Evolutionary conservation across 2,113 vertebrate species (phyloP).

Genomic region (Daphoenositta chrysoptera): DNA sequence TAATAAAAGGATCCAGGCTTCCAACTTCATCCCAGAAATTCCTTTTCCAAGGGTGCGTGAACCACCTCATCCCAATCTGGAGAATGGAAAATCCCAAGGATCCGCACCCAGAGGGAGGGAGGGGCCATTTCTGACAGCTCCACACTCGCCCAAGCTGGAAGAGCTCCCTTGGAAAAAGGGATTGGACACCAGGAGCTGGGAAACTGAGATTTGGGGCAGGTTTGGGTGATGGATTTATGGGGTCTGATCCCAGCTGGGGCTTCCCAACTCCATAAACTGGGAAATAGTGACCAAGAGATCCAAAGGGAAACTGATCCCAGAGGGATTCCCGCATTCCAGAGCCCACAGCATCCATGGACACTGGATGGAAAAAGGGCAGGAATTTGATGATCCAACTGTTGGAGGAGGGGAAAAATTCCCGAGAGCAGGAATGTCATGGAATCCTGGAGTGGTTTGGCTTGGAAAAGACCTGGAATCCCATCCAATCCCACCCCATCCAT

Average conservation of each 20-base stretch:
- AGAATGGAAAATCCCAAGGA: neutral
- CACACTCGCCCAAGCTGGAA: neutral
- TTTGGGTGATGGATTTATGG: neutral
- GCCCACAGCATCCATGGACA: fast-evolving
- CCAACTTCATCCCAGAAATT: neutral
- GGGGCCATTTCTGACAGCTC: neutral
- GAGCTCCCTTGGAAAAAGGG: neutral
- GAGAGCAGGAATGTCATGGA: neutral
- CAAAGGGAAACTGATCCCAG: neutral
- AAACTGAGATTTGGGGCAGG: neutral
- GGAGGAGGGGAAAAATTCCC: neutral
- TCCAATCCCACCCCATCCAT: neutral
- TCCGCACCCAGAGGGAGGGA: neutral
- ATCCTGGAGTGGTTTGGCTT: neutral
- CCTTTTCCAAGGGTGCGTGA: neutral
- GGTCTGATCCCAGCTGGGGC: neutral
- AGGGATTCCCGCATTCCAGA: neutral
- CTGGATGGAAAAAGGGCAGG: neutral
- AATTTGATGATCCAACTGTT: neutral
- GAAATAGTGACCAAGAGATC: fast-evolving
- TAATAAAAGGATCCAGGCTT: neutral
- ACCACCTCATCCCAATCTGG: neutral
- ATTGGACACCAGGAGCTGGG: neutral
- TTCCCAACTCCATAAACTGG: neutral
- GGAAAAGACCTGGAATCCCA: neutral